phyloP scores from a whole-genome alignment of 2,888 invertebrate genomes.

The Branchellion lobata region DNA sequence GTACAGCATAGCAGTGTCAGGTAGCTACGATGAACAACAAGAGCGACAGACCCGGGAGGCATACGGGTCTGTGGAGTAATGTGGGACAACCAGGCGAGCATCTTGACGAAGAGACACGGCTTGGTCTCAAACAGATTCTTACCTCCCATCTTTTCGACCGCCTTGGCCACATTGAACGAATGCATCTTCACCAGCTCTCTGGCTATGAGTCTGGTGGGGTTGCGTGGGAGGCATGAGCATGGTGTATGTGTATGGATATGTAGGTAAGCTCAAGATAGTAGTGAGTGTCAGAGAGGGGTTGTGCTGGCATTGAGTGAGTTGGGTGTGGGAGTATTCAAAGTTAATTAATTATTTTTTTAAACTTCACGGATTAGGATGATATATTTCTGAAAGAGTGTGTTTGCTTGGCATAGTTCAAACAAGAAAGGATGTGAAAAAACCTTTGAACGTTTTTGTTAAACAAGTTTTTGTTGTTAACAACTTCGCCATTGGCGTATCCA shows the following conservation, averaged over 20 bases:
- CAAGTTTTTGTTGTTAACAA: conserved; percentile 58
- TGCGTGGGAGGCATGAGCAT: conserved; percentile 43
- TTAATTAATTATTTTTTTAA: no score
- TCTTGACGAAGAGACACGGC: conserved; percentile 26
- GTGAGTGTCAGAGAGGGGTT: no score
- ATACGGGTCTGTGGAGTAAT: conserved; percentile 6
- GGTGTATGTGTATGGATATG: background rate
- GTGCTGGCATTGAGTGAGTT: no score
- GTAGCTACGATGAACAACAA: no score
- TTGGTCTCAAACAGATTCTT: conserved; percentile 11
- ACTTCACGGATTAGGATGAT: no score
- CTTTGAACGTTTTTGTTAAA: conserved; percentile 53
- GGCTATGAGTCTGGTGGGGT: conserved; percentile 71
- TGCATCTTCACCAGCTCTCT: conserved; percentile 71
- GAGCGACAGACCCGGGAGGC: background rate
- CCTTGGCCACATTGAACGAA: conserved; percentile 54
- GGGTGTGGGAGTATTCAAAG: no score
- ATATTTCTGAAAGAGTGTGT: no score
- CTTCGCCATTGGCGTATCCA: conserved; percentile 73
- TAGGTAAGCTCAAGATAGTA: no score
- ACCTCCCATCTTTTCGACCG: conserved; percentile 10
- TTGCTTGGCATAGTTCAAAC: no score
- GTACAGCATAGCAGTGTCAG: no score
- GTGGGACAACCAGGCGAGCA: conserved; percentile 27
- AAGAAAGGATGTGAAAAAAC: no score